phyloP scores from a whole-genome alignment of 2,888 invertebrate species.

The Drosophila subquinaria region DNA sequence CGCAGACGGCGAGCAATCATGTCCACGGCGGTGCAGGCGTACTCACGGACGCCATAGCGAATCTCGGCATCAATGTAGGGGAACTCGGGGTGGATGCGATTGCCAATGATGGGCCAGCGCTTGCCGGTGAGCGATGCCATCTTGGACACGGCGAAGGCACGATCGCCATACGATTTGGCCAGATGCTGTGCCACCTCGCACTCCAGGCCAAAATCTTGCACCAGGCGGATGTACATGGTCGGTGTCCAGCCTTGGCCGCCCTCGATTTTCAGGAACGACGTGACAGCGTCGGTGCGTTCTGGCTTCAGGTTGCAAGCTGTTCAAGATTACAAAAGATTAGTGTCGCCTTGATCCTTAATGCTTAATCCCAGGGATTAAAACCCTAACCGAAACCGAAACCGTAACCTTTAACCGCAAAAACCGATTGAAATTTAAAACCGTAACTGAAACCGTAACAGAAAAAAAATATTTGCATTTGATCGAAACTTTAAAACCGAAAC shows the following conservation, averaged over 20 bases:
- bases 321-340: conserved; percentile 20
- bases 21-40: conserved; percentile 98
- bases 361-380: too few species aligned
- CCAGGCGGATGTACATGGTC: conserved; percentile 98
- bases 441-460: too few species aligned
- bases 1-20: conserved; percentile 97
- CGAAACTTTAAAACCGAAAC: too few species aligned
- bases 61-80: conserved; percentile 99
- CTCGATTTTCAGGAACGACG: conserved; percentile 96
- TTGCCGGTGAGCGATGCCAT: conserved; percentile 98
- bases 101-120: conserved; percentile 99
- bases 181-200: conserved; percentile 99
- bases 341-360: not conserved
- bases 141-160: conserved; percentile 98
- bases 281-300: conserved; percentile 89
- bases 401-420: too few species aligned
- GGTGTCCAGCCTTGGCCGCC: conserved; percentile 99
- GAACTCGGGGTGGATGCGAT: conserved; percentile 98
- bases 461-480: too few species aligned
- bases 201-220: conserved; percentile 99
- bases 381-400: too few species aligned
- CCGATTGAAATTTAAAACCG: too few species aligned
- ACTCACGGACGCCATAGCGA: conserved; percentile 96
- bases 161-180: conserved; percentile 97
- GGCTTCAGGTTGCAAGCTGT: conserved; percentile 91